Evolutionary conservation across 2,888 invertebrate genomes (phyloP).

Genomic region (Criorhina ranunculi): DNA sequence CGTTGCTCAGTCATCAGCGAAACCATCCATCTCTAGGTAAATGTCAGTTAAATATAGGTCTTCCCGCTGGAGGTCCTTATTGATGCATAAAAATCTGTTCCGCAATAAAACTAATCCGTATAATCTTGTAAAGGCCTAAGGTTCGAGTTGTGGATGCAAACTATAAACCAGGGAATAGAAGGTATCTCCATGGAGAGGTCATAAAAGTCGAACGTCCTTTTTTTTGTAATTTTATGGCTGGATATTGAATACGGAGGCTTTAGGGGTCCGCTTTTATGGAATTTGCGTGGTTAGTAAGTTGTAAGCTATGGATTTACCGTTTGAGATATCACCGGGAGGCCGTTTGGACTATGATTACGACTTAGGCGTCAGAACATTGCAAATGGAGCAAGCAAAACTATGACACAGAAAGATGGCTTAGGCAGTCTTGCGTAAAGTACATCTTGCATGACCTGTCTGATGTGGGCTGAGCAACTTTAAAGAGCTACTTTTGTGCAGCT

Average conservation of each 20-base stretch:
- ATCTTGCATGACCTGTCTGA: too few species aligned
- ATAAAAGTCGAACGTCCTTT: neutral
- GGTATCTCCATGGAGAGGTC: neutral
- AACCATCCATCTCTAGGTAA: slow-evolving; percentile 9
- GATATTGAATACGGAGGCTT: neutral
- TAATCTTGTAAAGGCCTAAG: slow-evolving; percentile 6
- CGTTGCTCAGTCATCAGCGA: neutral
- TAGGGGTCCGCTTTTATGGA: neutral
- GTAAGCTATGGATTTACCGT: neutral
- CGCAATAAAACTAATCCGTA: neutral
- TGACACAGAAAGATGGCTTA: too few species aligned
- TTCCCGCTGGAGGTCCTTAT: slow-evolving; percentile 27
- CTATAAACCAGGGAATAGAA: neutral
- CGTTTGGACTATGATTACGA: too few species aligned
- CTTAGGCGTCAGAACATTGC: too few species aligned
- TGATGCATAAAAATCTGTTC: slow-evolving; percentile 10
- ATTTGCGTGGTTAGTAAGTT: neutral
- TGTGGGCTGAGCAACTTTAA: too few species aligned
- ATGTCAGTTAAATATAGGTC: slow-evolving; percentile 34
- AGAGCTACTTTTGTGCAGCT: too few species aligned
- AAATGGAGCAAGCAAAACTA: too few species aligned
- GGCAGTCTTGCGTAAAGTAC: too few species aligned
- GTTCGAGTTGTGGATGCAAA: slow-evolving; percentile 3
- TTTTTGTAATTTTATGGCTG: neutral
- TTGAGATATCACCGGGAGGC: too few species aligned